Conservation (phyloP, 37 sponge, comb jelly and placozoan species). For the Chondrosia reniformis region DNA sequence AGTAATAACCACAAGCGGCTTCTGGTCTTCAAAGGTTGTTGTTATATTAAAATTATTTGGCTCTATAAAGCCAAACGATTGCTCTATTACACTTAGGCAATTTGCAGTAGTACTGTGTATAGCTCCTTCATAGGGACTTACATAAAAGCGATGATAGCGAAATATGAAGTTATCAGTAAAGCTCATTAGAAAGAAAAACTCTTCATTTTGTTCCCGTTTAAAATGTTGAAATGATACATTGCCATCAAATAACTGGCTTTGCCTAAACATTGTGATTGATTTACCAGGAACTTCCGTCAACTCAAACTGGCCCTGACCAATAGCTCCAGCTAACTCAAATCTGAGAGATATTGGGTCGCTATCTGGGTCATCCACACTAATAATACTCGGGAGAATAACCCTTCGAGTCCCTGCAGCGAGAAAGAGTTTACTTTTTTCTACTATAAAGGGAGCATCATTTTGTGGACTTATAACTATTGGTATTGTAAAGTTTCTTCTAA, state of each 20-base stretch:
- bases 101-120: neutral
- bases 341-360: neutral
- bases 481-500: neutral
- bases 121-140: conserved; percentile 18
- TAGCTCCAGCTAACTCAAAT: neutral
- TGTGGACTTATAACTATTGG: neutral
- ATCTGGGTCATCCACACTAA: conserved; percentile 27
- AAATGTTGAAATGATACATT: conserved; percentile 40
- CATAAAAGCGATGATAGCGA: neutral
- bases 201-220: neutral
- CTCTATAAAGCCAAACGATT: neutral
- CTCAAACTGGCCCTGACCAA: neutral
- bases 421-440: neutral
- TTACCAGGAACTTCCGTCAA: neutral
- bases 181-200: neutral
- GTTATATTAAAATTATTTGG: conserved; percentile 17
- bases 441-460: conserved; percentile 2
- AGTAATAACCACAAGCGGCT: conserved; percentile 19
- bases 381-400: conserved; percentile 9
- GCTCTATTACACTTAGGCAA: conserved; percentile 31
- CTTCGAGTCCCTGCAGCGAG: conserved; percentile 45
- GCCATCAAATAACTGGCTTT: conserved; percentile 20
- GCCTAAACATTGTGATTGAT: conserved; percentile 13
- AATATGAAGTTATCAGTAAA: neutral
- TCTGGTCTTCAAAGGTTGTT: conserved; percentile 46